phyloP scores from a whole-genome alignment of 2,797 vertebrate species.

The Lycodopsis pacificus region DNA sequence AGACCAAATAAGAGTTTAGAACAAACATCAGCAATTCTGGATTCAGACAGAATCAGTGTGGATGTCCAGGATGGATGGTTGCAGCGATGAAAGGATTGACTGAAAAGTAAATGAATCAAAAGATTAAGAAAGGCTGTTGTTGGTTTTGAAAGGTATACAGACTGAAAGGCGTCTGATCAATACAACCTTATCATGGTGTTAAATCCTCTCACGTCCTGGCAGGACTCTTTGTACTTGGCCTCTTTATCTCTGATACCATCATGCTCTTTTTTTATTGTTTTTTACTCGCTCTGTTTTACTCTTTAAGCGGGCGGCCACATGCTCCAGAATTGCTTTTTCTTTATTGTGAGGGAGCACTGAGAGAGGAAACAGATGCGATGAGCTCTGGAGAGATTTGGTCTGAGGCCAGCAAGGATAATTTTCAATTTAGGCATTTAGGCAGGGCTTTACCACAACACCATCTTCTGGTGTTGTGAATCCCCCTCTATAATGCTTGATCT shows the following conservation, averaged over 20 bases:
- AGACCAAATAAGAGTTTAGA: slow-evolving; percentile 17
- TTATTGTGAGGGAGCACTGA: slow-evolving; percentile 35
- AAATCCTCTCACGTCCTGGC: slow-evolving; percentile 59
- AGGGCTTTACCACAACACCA: slow-evolving; percentile 20
- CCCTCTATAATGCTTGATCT: slow-evolving; percentile 11
- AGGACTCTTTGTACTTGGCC: slow-evolving; percentile 51
- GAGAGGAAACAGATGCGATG: slow-evolving; percentile 45
- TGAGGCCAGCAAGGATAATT: slow-evolving; percentile 44
- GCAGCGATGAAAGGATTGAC: slow-evolving; percentile 49
- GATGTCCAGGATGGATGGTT: slow-evolving; percentile 15
- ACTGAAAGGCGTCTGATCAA: slow-evolving; percentile 66
- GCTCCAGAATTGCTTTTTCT: slow-evolving; percentile 32
- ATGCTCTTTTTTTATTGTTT: slow-evolving; percentile 14
- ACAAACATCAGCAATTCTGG: slow-evolving; percentile 21
- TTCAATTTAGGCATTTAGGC: slow-evolving; percentile 51
- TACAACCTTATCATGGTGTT: slow-evolving; percentile 58
- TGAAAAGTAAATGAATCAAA: slow-evolving; percentile 54
- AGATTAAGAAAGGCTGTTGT: slow-evolving; percentile 64
- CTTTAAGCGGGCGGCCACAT: slow-evolving; percentile 23
- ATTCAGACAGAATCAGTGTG: slow-evolving; percentile 30
- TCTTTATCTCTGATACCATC: slow-evolving; percentile 57
- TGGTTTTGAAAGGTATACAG: slow-evolving; percentile 58
- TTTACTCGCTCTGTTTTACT: slow-evolving; percentile 33
- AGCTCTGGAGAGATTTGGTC: slow-evolving; percentile 55
- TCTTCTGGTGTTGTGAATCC: slow-evolving; percentile 19